Evolutionary conservation across 2,113 vertebrate genomes (phyloP), one percentile per base, ranked within the genome.

Genomic region (Eleginops maclovinus): DNA sequence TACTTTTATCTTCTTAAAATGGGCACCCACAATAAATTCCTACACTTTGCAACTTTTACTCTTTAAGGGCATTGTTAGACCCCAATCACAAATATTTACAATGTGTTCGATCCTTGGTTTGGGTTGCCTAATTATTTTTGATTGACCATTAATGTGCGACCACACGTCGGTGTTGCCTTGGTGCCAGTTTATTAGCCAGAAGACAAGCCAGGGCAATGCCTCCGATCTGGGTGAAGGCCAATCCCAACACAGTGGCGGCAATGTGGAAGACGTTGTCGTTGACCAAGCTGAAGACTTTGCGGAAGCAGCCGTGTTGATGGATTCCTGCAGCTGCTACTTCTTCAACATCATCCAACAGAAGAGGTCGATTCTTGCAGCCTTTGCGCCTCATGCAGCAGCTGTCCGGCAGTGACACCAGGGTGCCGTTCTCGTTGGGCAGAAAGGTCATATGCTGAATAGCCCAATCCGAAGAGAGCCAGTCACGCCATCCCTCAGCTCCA

Each of bases 391-490:
- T 75, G 58, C 96, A 98, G 92, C 97, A 97, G 86, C 97, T 98
- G 84, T 94, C 88, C 0, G 97, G 96, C 86, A 97, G 93, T 0
- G 96, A 96, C 41, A 91, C 77, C 0, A 82, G 77, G 14, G 92
- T 91, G 50, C 81, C 79, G 7, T 94, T 95, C 19, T 89, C 90
- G 3, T 36, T 73, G 9, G 71, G 67, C 12, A 88, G 60, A 60
- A 91, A 88, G 63, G 83, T 72, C 67, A 83, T 83, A 3, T 92
- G 94, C 21, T 93, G 89, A 61, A 86, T 73, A 1, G 93, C 94
- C 96, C 97, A 96, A 43, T 96, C 95, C 0, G 95, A 95, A 7
- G 79, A 9, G 8, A 96, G 92, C 96, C 96, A 98, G 86, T 98
- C 97, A 0, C 72, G 94, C 92, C 97, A 98, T 49, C 95, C 92